Evolutionary conservation across 2,797 vertebrate genomes (phyloP).

Genomic region (Microcaecilia unicolor): DNA sequence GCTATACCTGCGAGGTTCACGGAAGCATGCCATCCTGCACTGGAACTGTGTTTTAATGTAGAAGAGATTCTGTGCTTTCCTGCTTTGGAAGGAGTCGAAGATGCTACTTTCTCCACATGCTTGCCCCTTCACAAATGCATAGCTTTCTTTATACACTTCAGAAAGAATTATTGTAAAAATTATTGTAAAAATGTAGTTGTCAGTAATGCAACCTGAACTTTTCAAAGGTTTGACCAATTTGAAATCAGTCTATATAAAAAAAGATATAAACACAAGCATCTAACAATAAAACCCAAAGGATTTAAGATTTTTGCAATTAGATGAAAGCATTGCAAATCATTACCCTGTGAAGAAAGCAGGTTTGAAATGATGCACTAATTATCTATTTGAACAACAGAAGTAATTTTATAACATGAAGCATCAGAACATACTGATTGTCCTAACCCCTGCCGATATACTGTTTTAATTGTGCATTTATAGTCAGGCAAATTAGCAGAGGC

Average conservation of each 20-base stretch:
- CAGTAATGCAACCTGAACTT: no score
- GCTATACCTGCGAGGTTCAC: no score
- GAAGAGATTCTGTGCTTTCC: no score
- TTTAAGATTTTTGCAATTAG: neutral
- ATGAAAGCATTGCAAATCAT: constrained; percentile 9
- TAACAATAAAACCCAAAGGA: constrained; percentile 7
- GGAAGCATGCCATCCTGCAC: no score
- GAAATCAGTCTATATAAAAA: neutral
- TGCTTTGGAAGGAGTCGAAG: no score
- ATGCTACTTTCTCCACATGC: no score
- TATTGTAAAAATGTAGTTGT: no score
- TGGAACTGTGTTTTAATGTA: no score
- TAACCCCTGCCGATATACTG: constrained; percentile 40
- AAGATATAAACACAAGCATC: neutral
- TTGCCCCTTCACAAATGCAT: no score
- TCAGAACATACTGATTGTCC: constrained; percentile 39
- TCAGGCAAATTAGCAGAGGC: constrained; percentile 41
- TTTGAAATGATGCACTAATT: constrained; percentile 44
- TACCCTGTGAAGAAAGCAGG: constrained; percentile 12
- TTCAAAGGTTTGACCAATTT: neutral
- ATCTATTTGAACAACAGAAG: constrained; percentile 50
- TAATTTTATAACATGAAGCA: constrained; percentile 43
- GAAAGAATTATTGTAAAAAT: no score
- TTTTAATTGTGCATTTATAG: constrained; percentile 46
- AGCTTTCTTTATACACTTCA: no score